Evolutionary conservation across 2,888 invertebrate genomes (phyloP).

Genomic region (Hesperia comma): DNA sequence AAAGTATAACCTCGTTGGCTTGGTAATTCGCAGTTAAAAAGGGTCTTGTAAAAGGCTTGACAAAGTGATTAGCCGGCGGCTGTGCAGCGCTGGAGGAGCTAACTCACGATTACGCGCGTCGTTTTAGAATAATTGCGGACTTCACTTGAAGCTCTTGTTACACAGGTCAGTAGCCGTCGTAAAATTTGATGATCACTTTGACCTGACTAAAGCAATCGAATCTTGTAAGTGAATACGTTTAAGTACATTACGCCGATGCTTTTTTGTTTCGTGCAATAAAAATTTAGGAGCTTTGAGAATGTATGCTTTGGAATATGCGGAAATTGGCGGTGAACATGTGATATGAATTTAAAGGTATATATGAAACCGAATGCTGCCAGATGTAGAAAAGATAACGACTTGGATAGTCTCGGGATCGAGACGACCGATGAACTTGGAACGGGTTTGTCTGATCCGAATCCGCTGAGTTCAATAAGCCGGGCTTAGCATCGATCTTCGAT

Average conservation of each 20-base stretch:
- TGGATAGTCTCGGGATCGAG: constrained; percentile 53
- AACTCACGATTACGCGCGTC: constrained; percentile 61
- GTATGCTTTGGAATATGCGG: background rate
- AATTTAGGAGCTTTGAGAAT: constrained; percentile 3
- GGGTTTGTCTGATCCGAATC: constrained; percentile 64
- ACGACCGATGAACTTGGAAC: constrained; percentile 63
- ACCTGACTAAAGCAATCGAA: constrained; percentile 9
- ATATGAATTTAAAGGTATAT: constrained; percentile 48
- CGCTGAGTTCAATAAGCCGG: constrained; percentile 78
- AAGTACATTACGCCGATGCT: background rate
- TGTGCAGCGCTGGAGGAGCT: constrained; percentile 51
- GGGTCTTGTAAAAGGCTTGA: constrained; percentile 60
- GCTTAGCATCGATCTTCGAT: constrained; percentile 82
- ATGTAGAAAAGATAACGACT: constrained; percentile 69
- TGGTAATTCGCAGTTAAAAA: constrained; percentile 62
- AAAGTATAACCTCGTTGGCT: constrained; percentile 54
- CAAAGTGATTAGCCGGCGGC: constrained; percentile 59
- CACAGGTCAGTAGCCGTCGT: constrained; percentile 69
- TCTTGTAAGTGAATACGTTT: background rate
- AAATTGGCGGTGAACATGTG: constrained; percentile 7
- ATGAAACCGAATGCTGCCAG: constrained; percentile 69
- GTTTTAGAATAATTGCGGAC: constrained; percentile 69
- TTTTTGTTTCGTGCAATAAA: background rate
- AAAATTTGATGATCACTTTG: constrained; percentile 70
- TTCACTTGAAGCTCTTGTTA: constrained; percentile 64